Percentiles rank a stretch among this genome's conserved stretches.
Conservation (phyloP, 2,797 vertebrate genomes). For the Hozukius guyotensis region DNA sequence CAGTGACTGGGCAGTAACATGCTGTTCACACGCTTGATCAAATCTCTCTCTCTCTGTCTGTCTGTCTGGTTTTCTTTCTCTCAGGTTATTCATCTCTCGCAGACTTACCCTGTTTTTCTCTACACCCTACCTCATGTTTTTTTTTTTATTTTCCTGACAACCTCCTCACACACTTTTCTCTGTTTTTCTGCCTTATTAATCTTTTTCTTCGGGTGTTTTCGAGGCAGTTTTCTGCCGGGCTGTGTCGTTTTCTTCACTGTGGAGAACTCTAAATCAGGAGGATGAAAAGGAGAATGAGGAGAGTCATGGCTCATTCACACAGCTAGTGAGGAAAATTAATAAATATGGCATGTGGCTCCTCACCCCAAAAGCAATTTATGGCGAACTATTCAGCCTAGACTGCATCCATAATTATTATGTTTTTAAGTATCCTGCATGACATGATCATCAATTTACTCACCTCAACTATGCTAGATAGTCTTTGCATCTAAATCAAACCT, state of each 20-base stretch:
- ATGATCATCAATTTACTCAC: background rate
- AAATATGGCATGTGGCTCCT: background rate
- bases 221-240: background rate
- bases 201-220: background rate
- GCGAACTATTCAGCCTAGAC: background rate
- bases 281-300: background rate
- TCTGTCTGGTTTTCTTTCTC: background rate
- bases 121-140: background rate
- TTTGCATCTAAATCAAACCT: background rate
- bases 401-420: background rate
- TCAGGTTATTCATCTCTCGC: background rate
- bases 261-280: background rate
- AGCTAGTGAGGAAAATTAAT: slow-evolving; percentile 14
- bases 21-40: slow-evolving; percentile 37
- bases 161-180: background rate
- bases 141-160: background rate
- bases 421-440: too few relatives aligned
- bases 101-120: background rate
- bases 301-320: slow-evolving; percentile 1
- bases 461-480: too few relatives aligned
- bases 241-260: background rate
- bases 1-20: slow-evolving; percentile 40
- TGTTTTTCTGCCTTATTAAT: background rate
- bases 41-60: background rate
- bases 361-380: background rate